Base-by-base conservation (phyloP, 2,888 invertebrate genomes). In the Trachelus tabidus region DNA sequence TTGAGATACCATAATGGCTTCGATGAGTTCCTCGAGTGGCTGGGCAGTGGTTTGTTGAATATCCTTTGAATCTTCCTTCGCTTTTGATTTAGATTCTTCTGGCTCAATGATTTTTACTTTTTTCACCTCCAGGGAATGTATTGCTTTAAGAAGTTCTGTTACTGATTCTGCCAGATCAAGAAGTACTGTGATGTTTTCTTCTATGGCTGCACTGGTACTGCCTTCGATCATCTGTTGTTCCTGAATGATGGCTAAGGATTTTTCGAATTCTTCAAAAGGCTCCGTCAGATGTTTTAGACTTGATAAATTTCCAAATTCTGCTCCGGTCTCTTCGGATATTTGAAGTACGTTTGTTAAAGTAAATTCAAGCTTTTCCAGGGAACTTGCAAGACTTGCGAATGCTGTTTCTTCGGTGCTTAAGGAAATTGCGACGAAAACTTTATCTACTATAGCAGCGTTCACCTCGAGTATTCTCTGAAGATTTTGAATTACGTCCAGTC, bases 181-280 rank as follows among this genome's bases (percentile, higher is more conserved):
- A 33, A 79, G 75, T 68, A 76, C 69, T 34, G 79, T 76, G 15
- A 73, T 11, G 68, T 79, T 76, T 56, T 73, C 77, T 69, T 83
- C 81, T 34, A 68, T 33, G 31, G 33, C 15, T 69, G 69, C 30
- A 33, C 30, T 9, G 12, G 30, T 33, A 4, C 31, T 69, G 30
- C 23, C 33, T 33, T 33, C 30, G 6, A 9, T 69, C 33, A 30
- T 33, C 6, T 69, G 69, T 69, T 69, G n/a, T 69, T 69, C 69
- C 30, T 69, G 69, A 15, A 30, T 33, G 2, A 30, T 69, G 33
- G n/a, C 92, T 80, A 93, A 87, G 69, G 92, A 92, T 23, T 86
- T 92, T 75, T 92, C 89, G 73, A 93, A 85, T 15, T 75, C 71
- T 56, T 80, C 78, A 6, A 86, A 40, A n/a, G 87, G 86, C 15